Percentiles rank a stretch among this genome's conserved stretches.
Evolutionary conservation across 2,888 invertebrate genomes (phyloP).

Genomic region (Amiota communis): DNA sequence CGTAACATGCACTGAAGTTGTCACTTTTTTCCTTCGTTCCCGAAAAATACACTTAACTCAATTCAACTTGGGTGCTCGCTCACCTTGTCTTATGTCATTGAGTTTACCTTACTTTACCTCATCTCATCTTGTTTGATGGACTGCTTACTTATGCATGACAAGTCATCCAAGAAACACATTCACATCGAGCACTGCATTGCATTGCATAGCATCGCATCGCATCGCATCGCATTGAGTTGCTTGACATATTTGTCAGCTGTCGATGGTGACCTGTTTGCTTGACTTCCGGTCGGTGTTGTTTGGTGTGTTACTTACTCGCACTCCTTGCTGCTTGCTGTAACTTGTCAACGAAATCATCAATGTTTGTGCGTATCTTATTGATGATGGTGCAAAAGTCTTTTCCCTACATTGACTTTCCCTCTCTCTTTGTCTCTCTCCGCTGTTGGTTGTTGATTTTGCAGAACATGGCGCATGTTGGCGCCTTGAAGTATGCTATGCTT

Average conservation of each 20-base stretch:
- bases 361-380: slow-evolving; percentile 43
- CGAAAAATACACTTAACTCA: no score
- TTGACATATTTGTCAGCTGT: slow-evolving; percentile 20
- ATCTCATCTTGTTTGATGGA: slow-evolving; percentile 5
- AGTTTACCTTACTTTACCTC: no score
- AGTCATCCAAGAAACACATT: slow-evolving; percentile 45
- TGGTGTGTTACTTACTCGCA: slow-evolving; percentile 22
- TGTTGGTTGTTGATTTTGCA: slow-evolving; percentile 39
- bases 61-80: no score
- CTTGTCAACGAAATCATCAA: slow-evolving; percentile 65
- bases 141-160: slow-evolving; percentile 64
- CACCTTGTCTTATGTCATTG: no score
- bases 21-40: no score
- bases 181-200: background rate
- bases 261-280: slow-evolving; percentile 7
- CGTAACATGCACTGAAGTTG: no score
- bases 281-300: slow-evolving; percentile 5
- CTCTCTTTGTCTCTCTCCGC: no score
- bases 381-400: background rate
- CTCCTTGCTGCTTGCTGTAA: slow-evolving; percentile 40
- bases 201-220: background rate
- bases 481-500: slow-evolving; percentile 56
- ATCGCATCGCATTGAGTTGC: background rate
- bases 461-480: slow-evolving; percentile 36
- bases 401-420: background rate